Percentiles rank a stretch among this genome's conserved stretches.
These are phyloP conservation scores for Cassiopea xamachana DNA, from an alignment of 30 jellyfish, hydroid and myxozoan species.

Conservation along the genomic window DNA sequence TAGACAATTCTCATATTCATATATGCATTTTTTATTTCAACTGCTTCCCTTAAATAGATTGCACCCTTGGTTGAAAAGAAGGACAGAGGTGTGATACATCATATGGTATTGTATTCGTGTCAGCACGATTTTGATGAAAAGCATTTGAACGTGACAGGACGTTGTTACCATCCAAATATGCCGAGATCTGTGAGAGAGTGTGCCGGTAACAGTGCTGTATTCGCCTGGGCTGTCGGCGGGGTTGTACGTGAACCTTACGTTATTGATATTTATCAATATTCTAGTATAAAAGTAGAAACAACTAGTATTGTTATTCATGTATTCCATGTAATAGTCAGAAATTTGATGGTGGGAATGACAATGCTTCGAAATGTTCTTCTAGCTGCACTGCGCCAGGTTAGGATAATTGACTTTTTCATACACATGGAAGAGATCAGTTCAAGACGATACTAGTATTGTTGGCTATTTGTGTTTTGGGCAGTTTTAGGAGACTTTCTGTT, in stretches of 20 bases:
- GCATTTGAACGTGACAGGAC: conserved; percentile 32
- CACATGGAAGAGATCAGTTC: too few species aligned
- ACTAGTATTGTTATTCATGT: too few species aligned
- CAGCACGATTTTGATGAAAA: conserved; percentile 36
- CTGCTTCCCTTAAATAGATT: not conserved
- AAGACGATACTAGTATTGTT: too few species aligned
- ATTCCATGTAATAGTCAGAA: too few species aligned
- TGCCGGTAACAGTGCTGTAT: conserved; percentile 21
- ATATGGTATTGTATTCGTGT: conserved; percentile 59
- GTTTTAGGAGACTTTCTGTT: too few species aligned
- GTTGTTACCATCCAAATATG: conserved; percentile 61
- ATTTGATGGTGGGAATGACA: too few species aligned
- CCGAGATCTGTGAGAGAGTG: conserved; percentile 53
- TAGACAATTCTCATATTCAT: not conserved
- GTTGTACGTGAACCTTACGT: conserved; percentile 10
- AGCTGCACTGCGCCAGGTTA: too few species aligned
- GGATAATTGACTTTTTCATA: too few species aligned
- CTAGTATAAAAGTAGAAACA: too few species aligned
- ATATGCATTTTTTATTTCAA: too few species aligned
- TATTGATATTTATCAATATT: not conserved
- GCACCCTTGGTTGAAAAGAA: conserved; percentile 41
- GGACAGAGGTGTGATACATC: conserved; percentile 60
- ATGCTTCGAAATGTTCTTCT: too few species aligned
- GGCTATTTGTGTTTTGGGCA: too few species aligned
- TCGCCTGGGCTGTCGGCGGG: conserved; percentile 72